These are phyloP conservation scores for Dryoscopus gambensis DNA, from an alignment of 2,113 vertebrate species.

Conservation along the genomic window DNA sequence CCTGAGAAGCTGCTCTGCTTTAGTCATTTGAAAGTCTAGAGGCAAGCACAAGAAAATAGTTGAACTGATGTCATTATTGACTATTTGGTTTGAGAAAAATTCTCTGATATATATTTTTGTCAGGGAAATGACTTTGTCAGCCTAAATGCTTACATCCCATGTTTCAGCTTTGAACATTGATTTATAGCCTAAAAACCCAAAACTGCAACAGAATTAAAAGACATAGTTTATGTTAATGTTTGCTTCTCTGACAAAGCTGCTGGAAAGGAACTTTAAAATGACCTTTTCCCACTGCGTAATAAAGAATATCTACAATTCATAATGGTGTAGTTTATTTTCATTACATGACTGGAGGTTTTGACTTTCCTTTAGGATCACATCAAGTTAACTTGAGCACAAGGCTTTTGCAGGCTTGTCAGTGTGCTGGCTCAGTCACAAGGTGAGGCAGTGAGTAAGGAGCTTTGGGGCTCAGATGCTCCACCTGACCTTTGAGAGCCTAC, in stretches of 20 bases:
- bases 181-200: background rate
- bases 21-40: background rate
- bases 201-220: background rate
- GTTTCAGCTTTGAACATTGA: background rate
- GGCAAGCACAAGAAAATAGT: background rate
- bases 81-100: slow-evolving; percentile 11
- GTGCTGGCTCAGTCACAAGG: background rate
- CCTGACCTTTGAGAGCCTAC: background rate
- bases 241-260: background rate
- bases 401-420: background rate
- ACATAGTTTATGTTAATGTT: background rate
- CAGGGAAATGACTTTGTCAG: background rate
- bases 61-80: background rate
- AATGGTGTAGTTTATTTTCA: slow-evolving; percentile 9
- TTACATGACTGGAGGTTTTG: background rate
- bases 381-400: background rate
- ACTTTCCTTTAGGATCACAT: background rate
- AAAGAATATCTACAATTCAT: background rate
- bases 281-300: background rate
- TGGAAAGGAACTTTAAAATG: background rate
- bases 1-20: background rate
- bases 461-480: background rate
- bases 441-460: background rate
- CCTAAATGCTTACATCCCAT: background rate
- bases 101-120: background rate